Evolutionary conservation across 2,113 vertebrate species (phyloP).

Genomic region (Redunca redunca): DNA sequence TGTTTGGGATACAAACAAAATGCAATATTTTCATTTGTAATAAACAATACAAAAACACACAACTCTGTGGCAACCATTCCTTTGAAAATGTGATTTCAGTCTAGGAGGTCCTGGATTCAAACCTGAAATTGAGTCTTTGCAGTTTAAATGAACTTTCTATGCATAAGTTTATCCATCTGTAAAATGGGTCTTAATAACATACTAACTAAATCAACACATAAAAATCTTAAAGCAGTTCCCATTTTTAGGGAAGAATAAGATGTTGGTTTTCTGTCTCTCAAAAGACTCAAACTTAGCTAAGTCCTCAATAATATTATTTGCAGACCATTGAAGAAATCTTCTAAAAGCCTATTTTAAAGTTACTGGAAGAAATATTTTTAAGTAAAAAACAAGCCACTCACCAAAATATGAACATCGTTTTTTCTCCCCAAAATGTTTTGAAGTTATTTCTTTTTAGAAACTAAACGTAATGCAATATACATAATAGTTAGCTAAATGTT

Average conservation of each 20-base stretch:
- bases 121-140: neutral
- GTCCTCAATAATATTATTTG: neutral
- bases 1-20: neutral
- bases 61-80: neutral
- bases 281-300: neutral
- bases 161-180: neutral
- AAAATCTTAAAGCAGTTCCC: neutral
- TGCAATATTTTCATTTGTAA: neutral
- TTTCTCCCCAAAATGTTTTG: neutral
- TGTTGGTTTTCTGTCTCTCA: neutral
- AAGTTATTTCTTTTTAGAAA: neutral
- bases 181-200: neutral
- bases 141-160: neutral
- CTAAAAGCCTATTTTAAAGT: neutral
- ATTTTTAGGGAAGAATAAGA: neutral
- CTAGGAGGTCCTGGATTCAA: neutral
- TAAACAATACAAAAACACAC: neutral
- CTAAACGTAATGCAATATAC: neutral
- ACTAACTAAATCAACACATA: neutral
- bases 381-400: neutral
- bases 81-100: neutral
- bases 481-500: neutral
- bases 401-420: neutral
- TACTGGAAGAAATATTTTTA: neutral
- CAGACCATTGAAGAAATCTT: neutral